Base-by-base conservation (phyloP, 92 coral and sea anemone genomes). In the Palythoa grandis region DNA sequence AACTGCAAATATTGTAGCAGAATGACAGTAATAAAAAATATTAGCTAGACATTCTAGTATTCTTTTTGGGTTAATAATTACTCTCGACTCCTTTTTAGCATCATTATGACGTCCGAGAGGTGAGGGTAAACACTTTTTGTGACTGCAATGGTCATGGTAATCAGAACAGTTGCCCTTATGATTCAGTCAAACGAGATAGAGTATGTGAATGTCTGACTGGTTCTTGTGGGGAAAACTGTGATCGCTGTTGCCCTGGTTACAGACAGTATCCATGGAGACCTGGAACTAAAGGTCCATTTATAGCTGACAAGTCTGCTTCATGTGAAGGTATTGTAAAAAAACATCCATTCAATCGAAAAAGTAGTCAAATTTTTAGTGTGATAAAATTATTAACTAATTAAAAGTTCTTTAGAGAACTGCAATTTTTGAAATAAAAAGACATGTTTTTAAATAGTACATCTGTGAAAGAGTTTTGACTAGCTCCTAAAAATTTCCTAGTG, bases 81-180 rank as follows among this genome's bases (percentile, higher is more conserved):
- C 8, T 84, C 38, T 40, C n/a, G n/a, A n/a, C n/a, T n/a, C 15
- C 3, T 74, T 58, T 40, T 1, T 38, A 96, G 99, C 93, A 95
- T 75, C 98, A 96, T 70, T 96, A 94, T 86, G 94, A 89, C 68
- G 99, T 96, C 39, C 76, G 93, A 29, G 99, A 96, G 83, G 92
- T 96, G 2, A 79, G 83, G 37, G 91, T 96, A 6, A 80, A 83
- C 39, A 95, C 88, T 13, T 95, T 82, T 76, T 96, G 99, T 72
- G 74, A 86, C 10, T 96, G 99, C 61, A 95, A 95, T 92, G 99
- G 99, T n/a, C 99, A 96, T n/a, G 94, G 92, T 17, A 39, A 91
- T 76, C 97, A 93, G 6, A 60, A 71, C 5, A 53, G 82, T 15
- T 96, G 99, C 71, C 37, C 75, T 2, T 93, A 86, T 74, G 88